These are phyloP conservation scores for Erpornis zantholeuca DNA, from an alignment of 2,113 vertebrate species.

Conservation along the genomic window DNA sequence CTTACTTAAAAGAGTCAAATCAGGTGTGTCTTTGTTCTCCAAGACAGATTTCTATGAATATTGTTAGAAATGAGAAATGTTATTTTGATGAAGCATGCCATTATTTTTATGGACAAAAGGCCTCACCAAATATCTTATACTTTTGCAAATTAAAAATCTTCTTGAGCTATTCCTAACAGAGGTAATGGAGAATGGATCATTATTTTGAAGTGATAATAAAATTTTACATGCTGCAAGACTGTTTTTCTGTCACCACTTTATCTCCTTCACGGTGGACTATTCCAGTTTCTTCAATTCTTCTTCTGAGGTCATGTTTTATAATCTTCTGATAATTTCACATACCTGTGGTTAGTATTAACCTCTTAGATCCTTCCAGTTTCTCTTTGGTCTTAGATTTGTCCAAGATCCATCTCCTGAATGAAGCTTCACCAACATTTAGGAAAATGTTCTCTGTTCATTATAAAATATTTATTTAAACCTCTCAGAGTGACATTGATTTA, in stretches of 20 bases:
- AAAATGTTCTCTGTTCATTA: neutral
- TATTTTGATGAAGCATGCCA: neutral
- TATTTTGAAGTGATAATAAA: neutral
- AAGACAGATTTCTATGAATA: neutral
- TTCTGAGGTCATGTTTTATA: neutral
- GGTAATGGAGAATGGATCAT: neutral
- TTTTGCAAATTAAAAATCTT: neutral
- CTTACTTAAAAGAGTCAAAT: neutral
- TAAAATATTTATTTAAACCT: neutral
- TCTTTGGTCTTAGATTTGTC: neutral
- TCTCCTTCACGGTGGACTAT: neutral
- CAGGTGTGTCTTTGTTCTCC: neutral
- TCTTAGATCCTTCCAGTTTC: neutral
- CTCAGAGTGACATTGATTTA: neutral
- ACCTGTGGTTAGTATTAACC: neutral
- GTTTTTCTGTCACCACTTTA: neutral
- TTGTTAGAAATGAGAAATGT: neutral
- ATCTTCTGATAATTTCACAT: neutral
- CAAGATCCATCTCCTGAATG: neutral
- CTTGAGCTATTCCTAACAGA: neutral
- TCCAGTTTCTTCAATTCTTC: neutral
- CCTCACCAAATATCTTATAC: neutral
- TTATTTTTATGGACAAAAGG: neutral
- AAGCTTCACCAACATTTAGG: neutral
- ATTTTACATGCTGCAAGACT: neutral